Conservation (phyloP, 2,888 invertebrate species). For the Sericinus montela region DNA sequence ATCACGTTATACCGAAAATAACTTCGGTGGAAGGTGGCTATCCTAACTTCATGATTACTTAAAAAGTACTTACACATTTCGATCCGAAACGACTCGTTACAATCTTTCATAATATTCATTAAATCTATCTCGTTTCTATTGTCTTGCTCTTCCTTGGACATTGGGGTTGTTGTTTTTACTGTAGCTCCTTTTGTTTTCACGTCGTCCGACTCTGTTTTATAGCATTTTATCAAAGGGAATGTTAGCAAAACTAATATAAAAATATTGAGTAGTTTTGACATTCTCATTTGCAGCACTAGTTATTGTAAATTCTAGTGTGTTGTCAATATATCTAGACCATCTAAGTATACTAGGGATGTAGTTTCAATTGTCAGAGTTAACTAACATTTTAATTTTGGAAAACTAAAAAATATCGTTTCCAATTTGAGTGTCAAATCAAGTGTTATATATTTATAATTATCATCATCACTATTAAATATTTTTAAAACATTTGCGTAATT, state of each 20-base stretch:
- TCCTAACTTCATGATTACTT: too few species aligned
- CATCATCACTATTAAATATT: too few species aligned
- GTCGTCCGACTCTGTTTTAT: neutral
- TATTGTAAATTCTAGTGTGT: too few species aligned
- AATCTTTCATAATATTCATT: constrained; percentile 53
- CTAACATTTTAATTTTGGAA: constrained; percentile 13
- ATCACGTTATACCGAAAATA: too few species aligned
- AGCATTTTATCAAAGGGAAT: constrained; percentile 19
- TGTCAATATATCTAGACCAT: too few species aligned
- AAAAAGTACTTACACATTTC: constrained; percentile 62
- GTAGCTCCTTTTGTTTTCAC: neutral
- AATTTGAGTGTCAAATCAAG: too few species aligned
- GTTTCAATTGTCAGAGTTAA: neutral
- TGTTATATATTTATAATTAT: too few species aligned
- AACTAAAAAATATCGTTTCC: too few species aligned
- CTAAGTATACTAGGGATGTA: too few species aligned
- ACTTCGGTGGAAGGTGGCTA: too few species aligned
- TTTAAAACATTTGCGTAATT: too few species aligned
- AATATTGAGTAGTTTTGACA: constrained; percentile 20
- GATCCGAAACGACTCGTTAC: constrained; percentile 76
- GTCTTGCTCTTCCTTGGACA: constrained; percentile 21
- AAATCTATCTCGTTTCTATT: constrained; percentile 42
- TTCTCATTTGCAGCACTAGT: neutral
- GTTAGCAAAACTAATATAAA: constrained; percentile 20
- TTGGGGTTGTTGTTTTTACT: neutral